A percentile compares a stretch with the other conserved stretches of the same genome.
phyloP scores from a whole-genome alignment of 2,113 vertebrate species.

The Heptranchias perlo region DNA sequence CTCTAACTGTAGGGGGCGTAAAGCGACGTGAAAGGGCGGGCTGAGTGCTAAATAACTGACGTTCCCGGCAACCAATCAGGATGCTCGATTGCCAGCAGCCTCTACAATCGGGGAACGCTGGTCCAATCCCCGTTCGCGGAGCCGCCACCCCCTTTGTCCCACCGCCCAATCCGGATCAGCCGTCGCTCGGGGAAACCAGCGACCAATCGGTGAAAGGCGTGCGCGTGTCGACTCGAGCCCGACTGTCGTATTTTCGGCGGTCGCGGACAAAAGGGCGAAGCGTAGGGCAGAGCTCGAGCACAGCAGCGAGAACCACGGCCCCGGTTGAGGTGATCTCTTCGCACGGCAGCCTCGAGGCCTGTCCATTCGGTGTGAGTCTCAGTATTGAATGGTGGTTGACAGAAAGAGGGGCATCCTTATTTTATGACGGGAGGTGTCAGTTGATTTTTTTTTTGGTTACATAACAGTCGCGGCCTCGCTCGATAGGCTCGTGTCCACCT shows the following conservation, averaged over 20 bases:
- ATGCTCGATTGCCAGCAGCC: neutral
- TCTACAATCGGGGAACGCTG: neutral
- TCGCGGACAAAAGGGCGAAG: neutral
- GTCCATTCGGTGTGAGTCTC: neutral
- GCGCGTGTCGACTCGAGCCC: neutral
- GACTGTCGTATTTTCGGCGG: neutral
- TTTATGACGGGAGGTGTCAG: neutral
- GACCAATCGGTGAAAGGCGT: neutral
- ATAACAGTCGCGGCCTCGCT: neutral
- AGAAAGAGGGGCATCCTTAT: neutral
- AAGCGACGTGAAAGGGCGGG: neutral
- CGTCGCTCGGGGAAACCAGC: neutral
- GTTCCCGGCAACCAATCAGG: neutral
- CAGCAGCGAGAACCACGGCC: no score
- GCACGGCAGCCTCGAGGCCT: neutral
- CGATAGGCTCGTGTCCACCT: neutral
- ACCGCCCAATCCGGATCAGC: neutral
- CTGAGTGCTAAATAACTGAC: neutral
- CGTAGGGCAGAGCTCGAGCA: neutral
- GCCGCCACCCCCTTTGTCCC: neutral
- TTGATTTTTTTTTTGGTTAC: neutral
- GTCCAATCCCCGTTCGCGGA: no score
- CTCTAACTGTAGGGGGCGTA: neutral
- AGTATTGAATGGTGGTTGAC: neutral
- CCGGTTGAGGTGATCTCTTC: neutral